Conservation (phyloP, 2,113 vertebrate species). For the Camelus dromedarius region DNA sequence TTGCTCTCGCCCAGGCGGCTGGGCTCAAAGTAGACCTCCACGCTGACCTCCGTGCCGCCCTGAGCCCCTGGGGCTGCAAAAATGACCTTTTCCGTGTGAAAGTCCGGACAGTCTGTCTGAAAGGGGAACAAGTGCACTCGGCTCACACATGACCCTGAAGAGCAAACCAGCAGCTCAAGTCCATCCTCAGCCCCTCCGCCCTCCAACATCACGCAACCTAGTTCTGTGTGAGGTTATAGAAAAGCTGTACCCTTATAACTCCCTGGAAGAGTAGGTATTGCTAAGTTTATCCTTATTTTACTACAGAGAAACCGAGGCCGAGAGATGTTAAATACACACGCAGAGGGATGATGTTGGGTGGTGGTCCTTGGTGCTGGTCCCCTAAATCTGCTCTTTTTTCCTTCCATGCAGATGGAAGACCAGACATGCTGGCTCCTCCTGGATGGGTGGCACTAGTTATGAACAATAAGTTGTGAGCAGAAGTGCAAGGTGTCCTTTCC, state of each 20-base stretch:
- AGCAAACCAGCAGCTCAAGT: background rate
- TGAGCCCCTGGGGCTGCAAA: constrained; percentile 81
- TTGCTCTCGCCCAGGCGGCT: constrained; percentile 90
- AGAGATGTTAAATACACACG: background rate
- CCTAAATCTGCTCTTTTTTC: background rate
- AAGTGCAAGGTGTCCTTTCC: background rate
- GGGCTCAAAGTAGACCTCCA: constrained; percentile 93
- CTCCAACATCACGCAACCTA: background rate
- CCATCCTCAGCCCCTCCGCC: too few species aligned
- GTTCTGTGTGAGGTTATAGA: background rate
- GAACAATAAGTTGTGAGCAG: background rate
- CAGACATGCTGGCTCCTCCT: background rate
- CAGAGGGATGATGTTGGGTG: background rate
- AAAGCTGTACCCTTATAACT: background rate
- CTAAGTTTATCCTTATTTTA: background rate
- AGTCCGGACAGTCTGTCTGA: constrained; percentile 89
- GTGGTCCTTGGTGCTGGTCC: too few species aligned
- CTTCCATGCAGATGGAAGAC: background rate
- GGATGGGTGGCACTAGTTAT: background rate
- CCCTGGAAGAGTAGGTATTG: background rate
- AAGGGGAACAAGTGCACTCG: background rate
- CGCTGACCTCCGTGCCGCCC: constrained; percentile 86
- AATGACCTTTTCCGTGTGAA: constrained; percentile 88
- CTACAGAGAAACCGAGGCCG: background rate
- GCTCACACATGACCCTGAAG: background rate